Base-by-base conservation (phyloP, 2,888 invertebrate genomes). In the Rhimphoctona megacephalus region DNA sequence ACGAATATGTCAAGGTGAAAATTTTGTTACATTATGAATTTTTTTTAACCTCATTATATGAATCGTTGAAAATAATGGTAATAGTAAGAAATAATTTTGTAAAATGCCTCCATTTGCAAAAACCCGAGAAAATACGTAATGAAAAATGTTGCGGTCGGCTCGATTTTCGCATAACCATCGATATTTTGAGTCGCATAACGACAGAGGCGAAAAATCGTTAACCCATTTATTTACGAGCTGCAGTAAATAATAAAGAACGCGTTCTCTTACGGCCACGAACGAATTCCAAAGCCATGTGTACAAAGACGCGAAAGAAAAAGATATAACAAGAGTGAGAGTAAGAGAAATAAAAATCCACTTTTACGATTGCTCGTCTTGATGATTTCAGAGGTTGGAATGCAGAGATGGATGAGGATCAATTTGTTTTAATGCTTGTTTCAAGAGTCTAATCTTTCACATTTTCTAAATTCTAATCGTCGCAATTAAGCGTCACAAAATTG, bases 191-290 rank as follows among this genome's bases (percentile, higher is more conserved):
- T 36, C 36, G 30, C 22, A 36, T 36, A 52, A 73, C 52, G 52
- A 14, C 33, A 14, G 17, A 72, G 22, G 19, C 57, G 64, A 74
- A 85, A 78, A 85, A 82, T 78, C 85, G 81, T 85, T 82, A 85
- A 85, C 81, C 85, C 85, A 85, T 78, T 85, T 85, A 82, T 85
- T 85, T 85, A 82, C 78, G 85, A 82, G 81, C 78, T 52, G 78
- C 70, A 70, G 43, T 78, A 39, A 85, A 85, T 74, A 67, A 66
- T 66, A 9, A 25, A 43, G 61, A 66, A 77, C 52, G 36, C 52
- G 61, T 25, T 22, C 54, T 80, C 49, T 17, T 69, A 64, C 36
- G n/a, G 46, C 33, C 54, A 67, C 66, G 77, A 46, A 72, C 66
- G n/a, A 81, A 70, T 73, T 70, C 66, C 81, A 3, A 22, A 52